Percentiles rank a stretch among this genome's conserved stretches.
These are phyloP conservation scores for Mechanitis messenoides DNA, from an alignment of 2,888 invertebrate species.

Conservation along the genomic window DNA sequence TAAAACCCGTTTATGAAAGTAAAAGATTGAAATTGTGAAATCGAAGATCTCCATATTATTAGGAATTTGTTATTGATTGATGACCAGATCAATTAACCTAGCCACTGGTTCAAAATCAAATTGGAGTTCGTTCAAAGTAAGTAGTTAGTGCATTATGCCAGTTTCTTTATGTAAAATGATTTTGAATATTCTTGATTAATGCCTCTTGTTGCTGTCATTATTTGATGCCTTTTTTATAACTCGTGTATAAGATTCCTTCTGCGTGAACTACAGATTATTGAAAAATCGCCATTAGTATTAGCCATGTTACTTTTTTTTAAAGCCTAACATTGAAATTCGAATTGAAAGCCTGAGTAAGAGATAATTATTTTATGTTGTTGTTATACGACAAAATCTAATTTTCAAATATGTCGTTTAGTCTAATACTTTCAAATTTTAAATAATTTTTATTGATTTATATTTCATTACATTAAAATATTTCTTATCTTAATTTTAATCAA, in stretches of 20 bases:
- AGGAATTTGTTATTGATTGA: slow-evolving; percentile 42
- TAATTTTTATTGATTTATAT: too few relatives aligned
- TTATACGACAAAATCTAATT: too few relatives aligned
- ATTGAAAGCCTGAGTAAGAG: too few relatives aligned
- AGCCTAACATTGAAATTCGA: too few relatives aligned
- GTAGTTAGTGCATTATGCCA: slow-evolving; percentile 16
- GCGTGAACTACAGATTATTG: neutral
- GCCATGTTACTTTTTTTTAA: neutral
- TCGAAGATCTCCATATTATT: slow-evolving; percentile 12
- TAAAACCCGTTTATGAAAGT: too few relatives aligned
- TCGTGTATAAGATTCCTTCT: too few relatives aligned
- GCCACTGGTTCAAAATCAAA: slow-evolving; percentile 26
- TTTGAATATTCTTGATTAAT: slow-evolving; percentile 19
- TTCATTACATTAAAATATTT: too few relatives aligned
- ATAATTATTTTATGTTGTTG: too few relatives aligned
- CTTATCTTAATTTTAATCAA: too few relatives aligned
- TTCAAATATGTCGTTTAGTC: too few relatives aligned
- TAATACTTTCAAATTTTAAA: too few relatives aligned
- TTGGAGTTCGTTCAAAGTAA: slow-evolving; percentile 11
- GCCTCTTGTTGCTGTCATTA: slow-evolving; percentile 30
- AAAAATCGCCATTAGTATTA: slow-evolving; percentile 8
- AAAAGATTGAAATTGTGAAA: too few relatives aligned
- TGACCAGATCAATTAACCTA: slow-evolving; percentile 38
- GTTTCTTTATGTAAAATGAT: slow-evolving; percentile 13
- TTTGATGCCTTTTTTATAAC: slow-evolving; percentile 29